Base-by-base conservation (phyloP, 2,888 invertebrate genomes). In the Escarpia spicata region DNA sequence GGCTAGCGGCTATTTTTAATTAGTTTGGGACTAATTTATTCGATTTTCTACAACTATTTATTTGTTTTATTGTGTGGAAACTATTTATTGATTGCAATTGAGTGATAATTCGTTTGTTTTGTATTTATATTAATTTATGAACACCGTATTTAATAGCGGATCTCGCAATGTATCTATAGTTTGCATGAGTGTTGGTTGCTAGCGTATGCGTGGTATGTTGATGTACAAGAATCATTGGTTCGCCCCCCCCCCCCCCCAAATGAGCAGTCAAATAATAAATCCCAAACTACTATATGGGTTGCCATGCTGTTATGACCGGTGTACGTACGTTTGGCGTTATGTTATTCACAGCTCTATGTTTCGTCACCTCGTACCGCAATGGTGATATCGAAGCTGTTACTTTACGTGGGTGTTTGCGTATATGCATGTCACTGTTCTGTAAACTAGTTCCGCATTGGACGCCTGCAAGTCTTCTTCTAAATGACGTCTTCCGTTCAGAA, bases 121-220 rank as follows among this genome's bases (percentile, higher is more conserved):
- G 75, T 75, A 75, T 75, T 75, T 75, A 75, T 75, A 26, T 75
- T 75, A 75, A 75, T 75, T 75, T 75, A 75, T 75, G 75, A 75
- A 75, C 75, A 75, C n/a, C 75, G 75, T 75, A 75, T 75, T 75
- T 75, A 75, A 75, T n/a, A n/a, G 75, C 75, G 75, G 75, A 75
- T 75, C 75, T 75, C 75, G 75, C 75, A 15, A 26, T 75, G 75
- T 75, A 26, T n/a, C 75, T 75, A 52, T 52, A 75, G 75, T 75
- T 60, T 75, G 75, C 75, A 75, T 75, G 75, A 75, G 19, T 75
- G 75, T 75, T 75, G 75, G 75, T 75, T 19, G 75, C 75, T 75
- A 75, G 19, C 75, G 75, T 6, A 75, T 75, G 75, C n/a, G 26
- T 26, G 26, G 19, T 1, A 75, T 75, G 75, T 75, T 75, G 75